Evolutionary conservation across 2,797 vertebrate species (phyloP).

Genomic region (Tragelaphus eurycerus): DNA sequence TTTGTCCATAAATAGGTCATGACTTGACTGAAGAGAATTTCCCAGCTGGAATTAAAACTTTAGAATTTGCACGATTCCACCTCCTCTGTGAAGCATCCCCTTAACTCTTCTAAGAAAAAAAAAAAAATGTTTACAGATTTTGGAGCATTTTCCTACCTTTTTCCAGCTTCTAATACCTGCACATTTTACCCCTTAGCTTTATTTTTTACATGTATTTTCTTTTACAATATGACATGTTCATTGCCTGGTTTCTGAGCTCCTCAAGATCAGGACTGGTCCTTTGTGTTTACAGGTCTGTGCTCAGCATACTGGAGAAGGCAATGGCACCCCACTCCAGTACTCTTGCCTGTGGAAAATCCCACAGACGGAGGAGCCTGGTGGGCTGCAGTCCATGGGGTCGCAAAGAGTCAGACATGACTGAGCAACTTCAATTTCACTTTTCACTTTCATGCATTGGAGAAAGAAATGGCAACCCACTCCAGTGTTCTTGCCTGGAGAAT

Average conservation of each 20-base stretch:
- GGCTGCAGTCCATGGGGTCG: not conserved
- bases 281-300: not conserved
- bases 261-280: not conserved
- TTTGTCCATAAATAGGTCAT: not conserved
- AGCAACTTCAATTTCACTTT: not conserved
- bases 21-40: not conserved
- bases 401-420: accelerated
- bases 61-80: not conserved
- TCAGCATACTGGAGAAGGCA: not conserved
- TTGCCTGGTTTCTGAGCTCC: not conserved
- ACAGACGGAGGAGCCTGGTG: not conserved
- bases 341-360: not conserved
- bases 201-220: slow-evolving; percentile 19
- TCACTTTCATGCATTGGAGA: not conserved
- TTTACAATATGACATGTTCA: not conserved
- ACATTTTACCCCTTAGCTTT: not conserved
- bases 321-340: not conserved
- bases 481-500: not conserved
- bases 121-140: not conserved
- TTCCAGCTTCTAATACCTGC: not conserved
- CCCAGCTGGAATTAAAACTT: slow-evolving; percentile 14
- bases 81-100: not conserved
- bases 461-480: not conserved
- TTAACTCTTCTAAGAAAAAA: not conserved
- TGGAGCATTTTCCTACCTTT: not conserved